Conservation (phyloP, 2,888 invertebrate genomes). For the Tuta absoluta region DNA sequence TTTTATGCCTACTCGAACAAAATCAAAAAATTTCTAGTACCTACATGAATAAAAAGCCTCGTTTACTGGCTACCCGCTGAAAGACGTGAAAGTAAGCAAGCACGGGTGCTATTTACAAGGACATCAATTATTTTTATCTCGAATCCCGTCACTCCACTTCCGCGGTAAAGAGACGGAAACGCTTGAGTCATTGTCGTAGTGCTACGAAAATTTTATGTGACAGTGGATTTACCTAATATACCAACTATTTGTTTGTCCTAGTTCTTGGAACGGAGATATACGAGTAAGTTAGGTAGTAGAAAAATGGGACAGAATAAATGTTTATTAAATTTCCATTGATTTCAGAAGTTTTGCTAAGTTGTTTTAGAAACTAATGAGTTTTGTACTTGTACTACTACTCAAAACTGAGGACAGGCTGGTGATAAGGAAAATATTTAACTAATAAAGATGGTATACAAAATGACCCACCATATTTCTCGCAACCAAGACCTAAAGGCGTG, state of each 20-base stretch:
- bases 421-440: too few species aligned
- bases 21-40: not conserved
- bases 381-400: too few species aligned
- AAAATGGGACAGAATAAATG: too few species aligned
- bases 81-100: not conserved
- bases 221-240: not conserved
- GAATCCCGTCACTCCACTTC: not conserved
- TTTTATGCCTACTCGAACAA: too few species aligned
- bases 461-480: not conserved
- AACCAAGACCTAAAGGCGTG: not conserved
- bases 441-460: too few species aligned
- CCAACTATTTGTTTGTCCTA: not conserved
- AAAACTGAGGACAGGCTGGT: too few species aligned
- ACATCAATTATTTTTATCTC: constrained; percentile 8
- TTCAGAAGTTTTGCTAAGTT: too few species aligned
- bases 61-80: constrained; percentile 1
- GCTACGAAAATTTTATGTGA: not conserved
- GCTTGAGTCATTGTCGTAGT: not conserved
- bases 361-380: too few species aligned
- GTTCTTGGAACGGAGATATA: not conserved
- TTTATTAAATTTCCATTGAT: too few species aligned
- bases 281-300: too few species aligned
- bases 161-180: constrained; percentile 1
- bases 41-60: not conserved
- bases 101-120: not conserved